Evolutionary conservation across 2,888 invertebrate genomes (phyloP).

Genomic region (Bursaphelenchus okinawaensis): DNA sequence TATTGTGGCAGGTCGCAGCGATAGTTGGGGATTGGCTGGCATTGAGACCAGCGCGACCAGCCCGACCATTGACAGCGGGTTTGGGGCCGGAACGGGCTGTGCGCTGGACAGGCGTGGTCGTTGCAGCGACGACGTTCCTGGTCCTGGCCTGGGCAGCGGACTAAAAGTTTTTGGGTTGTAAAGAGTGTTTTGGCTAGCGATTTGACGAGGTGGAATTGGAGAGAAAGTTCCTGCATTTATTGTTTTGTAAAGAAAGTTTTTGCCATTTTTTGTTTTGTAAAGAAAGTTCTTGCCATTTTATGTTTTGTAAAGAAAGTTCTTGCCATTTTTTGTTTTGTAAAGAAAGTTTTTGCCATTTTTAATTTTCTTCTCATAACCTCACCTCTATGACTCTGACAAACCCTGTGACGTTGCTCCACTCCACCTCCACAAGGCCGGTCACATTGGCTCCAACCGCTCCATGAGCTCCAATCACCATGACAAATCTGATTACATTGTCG

Average conservation of each 20-base stretch:
- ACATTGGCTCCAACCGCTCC: conserved; percentile 14
- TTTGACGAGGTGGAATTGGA: too few relatives aligned
- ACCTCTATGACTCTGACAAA: conserved; percentile 10
- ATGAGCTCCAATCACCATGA: background rate
- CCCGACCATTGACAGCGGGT: conserved; percentile 9
- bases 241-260: too few relatives aligned
- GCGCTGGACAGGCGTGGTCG: conserved; percentile 6
- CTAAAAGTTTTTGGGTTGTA: background rate
- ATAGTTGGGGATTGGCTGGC: background rate
- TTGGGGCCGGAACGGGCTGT: background rate
- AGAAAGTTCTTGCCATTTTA: too few relatives aligned
- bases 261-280: too few relatives aligned
- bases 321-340: too few relatives aligned
- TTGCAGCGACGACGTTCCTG: conserved; percentile 8
- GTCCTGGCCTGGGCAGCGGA: conserved; percentile 1
- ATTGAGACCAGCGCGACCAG: conserved; percentile 2
- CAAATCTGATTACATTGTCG: conserved; percentile 2
- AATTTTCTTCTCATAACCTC: too few relatives aligned
- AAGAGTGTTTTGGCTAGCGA: background rate
- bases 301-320: too few relatives aligned
- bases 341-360: too few relatives aligned
- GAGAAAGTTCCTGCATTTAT: too few relatives aligned
- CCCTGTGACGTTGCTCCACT: background rate
- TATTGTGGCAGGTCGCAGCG: background rate
- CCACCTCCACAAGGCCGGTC: conserved; percentile 13